Evolutionary conservation across 2,113 vertebrate species (phyloP).

Genomic region (Channa argus): DNA sequence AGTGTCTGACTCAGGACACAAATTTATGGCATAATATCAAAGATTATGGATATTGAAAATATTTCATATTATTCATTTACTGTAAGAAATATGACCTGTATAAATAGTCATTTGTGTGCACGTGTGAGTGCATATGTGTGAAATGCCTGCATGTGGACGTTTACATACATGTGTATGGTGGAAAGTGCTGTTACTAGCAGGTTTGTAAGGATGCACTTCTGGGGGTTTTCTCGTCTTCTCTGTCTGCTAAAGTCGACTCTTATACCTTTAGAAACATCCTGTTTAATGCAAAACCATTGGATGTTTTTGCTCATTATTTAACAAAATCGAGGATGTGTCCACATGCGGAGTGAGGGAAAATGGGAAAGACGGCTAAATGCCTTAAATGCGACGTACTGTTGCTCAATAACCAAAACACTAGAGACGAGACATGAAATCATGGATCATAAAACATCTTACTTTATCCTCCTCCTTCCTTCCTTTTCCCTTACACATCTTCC

Average conservation of each 20-base stretch:
- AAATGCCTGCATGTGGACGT: not conserved
- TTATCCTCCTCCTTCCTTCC: not conserved
- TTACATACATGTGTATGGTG: constrained; percentile 8
- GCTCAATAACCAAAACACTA: constrained; percentile 12
- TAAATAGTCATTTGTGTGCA: constrained; percentile 58
- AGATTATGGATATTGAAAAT: constrained; percentile 80
- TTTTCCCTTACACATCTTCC: constrained; percentile 15
- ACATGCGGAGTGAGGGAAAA: not conserved
- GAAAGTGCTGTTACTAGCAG: constrained; percentile 10
- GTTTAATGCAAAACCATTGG: constrained; percentile 12
- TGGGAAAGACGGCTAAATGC: not conserved
- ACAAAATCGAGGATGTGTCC: not conserved
- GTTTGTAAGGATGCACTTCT: constrained; percentile 27
- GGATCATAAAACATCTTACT: not conserved
- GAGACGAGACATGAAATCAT: constrained; percentile 2
- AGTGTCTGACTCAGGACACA: constrained; percentile 71
- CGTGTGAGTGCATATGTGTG: constrained; percentile 5
- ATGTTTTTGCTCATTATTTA: not conserved
- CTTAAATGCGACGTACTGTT: not conserved
- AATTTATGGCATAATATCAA: constrained; percentile 80
- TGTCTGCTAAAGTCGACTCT: constrained; percentile 60
- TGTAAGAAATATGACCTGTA: constrained; percentile 69
- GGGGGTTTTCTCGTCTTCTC: constrained; percentile 14
- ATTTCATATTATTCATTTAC: constrained; percentile 79
- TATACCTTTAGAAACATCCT: constrained; percentile 85